Evolutionary conservation across 2,797 vertebrate species (phyloP), one percentile per base, ranked within the genome.

Genomic region (Bucorvus abyssinicus): DNA sequence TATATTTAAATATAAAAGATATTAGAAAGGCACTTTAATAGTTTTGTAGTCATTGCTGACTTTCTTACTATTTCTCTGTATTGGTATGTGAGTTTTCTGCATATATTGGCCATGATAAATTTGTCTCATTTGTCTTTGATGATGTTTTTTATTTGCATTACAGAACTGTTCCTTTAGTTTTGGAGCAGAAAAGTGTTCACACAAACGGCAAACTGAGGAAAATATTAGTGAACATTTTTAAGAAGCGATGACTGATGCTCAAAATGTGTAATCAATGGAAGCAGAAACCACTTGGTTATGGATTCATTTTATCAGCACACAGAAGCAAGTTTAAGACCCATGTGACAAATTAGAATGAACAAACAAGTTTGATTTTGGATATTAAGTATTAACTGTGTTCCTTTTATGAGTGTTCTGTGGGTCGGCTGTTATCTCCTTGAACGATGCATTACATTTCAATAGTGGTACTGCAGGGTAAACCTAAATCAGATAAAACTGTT

Each of bases 401-500:
- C 11, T 89, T 87, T 84, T 57, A 53, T 34, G 29, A 70, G n/a
- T 10, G 10, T 52, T 68, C 55, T 84, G 22, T 5, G 7, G 50
- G 27, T n/a, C 80, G 40, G 49, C 34, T 84, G 32, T 82, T 90
- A 56, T 63, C 86, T 84, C 32, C 32, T 67, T 64, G 56, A 84
- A 82, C 56, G 69, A 42, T 76, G 36, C 40, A 53, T 77, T 93
- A 29, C 22, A 55, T 84, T 94, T 84, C 36, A 67, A n/a, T 21
- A 67, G 49, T 40, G 30, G 38, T 82, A 84, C 27, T 76, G 27
- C 40, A 69, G 55, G 34, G 56, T 65, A 91, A 93, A 73, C 80
- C 44, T 79, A 64, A 79, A 93, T 79, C 77, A 82, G 77, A 89
- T 88, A 82, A 73, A 96, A 86, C n/a, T 59, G 22, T 47, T 81